Conservation (phyloP, 2,797 vertebrate species). For the Chromis chromis region DNA sequence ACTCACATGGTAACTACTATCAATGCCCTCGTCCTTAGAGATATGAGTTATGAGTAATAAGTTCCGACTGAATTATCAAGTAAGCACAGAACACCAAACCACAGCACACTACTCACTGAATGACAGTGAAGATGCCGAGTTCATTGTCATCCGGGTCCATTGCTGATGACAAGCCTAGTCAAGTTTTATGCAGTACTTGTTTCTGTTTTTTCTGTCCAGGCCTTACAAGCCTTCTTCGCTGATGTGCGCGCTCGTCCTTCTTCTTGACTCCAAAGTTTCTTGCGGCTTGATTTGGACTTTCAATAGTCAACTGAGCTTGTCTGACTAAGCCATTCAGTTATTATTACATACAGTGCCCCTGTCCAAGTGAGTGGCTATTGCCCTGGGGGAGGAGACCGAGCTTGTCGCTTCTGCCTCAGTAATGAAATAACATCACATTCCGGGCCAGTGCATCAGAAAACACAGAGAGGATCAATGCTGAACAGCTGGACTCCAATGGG, state of each 20-base stretch:
- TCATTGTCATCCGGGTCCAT: slow-evolving; percentile 87
- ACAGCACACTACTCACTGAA: slow-evolving; percentile 88
- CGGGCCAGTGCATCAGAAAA: slow-evolving; percentile 85
- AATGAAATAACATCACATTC: slow-evolving; percentile 86
- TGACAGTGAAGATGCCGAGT: slow-evolving; percentile 89
- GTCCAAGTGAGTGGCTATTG: slow-evolving; percentile 79
- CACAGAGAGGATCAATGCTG: slow-evolving; percentile 88
- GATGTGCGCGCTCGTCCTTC: slow-evolving; percentile 45
- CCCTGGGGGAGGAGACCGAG: slow-evolving; percentile 78
- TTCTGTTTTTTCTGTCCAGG: slow-evolving; percentile 54
- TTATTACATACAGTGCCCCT: slow-evolving; percentile 73
- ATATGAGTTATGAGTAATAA: slow-evolving; percentile 31
- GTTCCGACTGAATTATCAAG: slow-evolving; percentile 39
- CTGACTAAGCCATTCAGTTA: slow-evolving; percentile 68
- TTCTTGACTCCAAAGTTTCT: slow-evolving; percentile 59
- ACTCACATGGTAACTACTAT: neutral
- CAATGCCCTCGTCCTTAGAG: slow-evolving; percentile 1
- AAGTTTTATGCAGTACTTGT: slow-evolving; percentile 52
- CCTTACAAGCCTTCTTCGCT: slow-evolving; percentile 52
- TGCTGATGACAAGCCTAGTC: slow-evolving; percentile 59
- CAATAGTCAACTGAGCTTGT: slow-evolving; percentile 60
- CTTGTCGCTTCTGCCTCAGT: slow-evolving; percentile 82
- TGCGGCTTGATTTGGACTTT: slow-evolving; percentile 64
- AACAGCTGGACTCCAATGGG: slow-evolving; percentile 82
- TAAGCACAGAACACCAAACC: slow-evolving; percentile 22